A percentile compares a stretch with the other conserved stretches of the same genome.
Conservation (phyloP, 2,797 vertebrate species). For the Coilia nasus region DNA sequence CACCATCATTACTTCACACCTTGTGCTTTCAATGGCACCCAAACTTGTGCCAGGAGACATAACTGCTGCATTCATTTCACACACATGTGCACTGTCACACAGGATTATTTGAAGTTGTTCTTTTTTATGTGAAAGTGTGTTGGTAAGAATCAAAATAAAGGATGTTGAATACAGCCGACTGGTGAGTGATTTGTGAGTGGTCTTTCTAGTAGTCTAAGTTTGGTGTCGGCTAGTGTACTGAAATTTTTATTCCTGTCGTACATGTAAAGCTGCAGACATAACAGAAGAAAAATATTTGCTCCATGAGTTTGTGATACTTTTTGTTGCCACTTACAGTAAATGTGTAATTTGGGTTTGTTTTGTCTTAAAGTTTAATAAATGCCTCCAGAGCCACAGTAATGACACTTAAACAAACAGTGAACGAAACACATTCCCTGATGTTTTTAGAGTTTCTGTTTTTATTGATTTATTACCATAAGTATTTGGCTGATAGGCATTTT, state of each 20-base stretch:
- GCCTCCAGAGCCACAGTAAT: background rate
- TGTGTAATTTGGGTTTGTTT: background rate
- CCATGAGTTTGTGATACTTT: background rate
- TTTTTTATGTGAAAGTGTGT: slow-evolving; percentile 57
- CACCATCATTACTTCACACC: background rate
- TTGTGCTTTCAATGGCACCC: background rate
- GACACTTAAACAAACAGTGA: background rate
- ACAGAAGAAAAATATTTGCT: background rate
- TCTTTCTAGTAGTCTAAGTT: background rate
- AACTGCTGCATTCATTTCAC: slow-evolving; percentile 3
- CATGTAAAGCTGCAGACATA: background rate
- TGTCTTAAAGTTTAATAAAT: background rate
- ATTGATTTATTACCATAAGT: background rate
- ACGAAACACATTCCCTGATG: background rate
- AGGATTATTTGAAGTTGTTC: slow-evolving; percentile 2
- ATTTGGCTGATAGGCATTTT: background rate
- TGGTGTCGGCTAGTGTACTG: no score
- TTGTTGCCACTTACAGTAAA: background rate
- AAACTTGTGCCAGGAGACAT: slow-evolving; percentile 11
- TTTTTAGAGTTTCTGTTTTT: background rate
- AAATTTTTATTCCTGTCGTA: background rate
- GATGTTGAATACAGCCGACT: slow-evolving; percentile 22
- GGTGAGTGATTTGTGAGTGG: background rate
- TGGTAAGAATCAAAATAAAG: slow-evolving; percentile 43
- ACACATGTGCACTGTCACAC: slow-evolving; percentile 4